A percentile compares a stretch with the other conserved stretches of the same genome.
These are phyloP conservation scores for Lagopus muta DNA, from an alignment of 2,113 vertebrate genomes.

Conservation along the genomic window DNA sequence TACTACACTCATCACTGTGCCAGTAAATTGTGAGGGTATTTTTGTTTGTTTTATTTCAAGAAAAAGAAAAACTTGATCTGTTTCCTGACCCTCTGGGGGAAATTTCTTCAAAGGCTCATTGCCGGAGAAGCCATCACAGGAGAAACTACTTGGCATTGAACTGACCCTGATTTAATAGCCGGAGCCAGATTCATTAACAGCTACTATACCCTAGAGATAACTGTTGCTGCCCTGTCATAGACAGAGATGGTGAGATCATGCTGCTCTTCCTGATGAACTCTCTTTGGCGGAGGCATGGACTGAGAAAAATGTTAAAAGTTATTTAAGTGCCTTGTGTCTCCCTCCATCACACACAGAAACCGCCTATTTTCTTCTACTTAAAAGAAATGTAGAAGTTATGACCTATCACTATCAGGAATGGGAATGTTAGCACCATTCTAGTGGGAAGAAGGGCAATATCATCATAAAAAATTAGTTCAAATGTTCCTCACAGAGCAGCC, in stretches of 20 bases:
- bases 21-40: background rate
- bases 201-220: background rate
- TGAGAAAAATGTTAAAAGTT: background rate
- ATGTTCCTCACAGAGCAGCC: background rate
- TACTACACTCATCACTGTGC: background rate
- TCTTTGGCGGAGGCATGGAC: background rate
- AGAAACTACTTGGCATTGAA: background rate
- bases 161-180: background rate
- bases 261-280: background rate
- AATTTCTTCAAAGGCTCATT: slow-evolving; percentile 12
- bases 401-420: background rate
- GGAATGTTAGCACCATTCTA: background rate
- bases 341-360: background rate
- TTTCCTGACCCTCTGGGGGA: background rate
- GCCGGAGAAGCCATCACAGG: background rate
- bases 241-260: background rate
- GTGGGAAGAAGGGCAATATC: background rate
- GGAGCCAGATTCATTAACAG: background rate
- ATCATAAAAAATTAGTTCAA: background rate
- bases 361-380: background rate
- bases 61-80: background rate
- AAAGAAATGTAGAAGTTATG: background rate
- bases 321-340: background rate
- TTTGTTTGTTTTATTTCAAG: background rate
- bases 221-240: background rate